These are phyloP conservation scores for Lateolabrax maculatus DNA, from an alignment of 2,797 vertebrate genomes.

Conservation along the genomic window DNA sequence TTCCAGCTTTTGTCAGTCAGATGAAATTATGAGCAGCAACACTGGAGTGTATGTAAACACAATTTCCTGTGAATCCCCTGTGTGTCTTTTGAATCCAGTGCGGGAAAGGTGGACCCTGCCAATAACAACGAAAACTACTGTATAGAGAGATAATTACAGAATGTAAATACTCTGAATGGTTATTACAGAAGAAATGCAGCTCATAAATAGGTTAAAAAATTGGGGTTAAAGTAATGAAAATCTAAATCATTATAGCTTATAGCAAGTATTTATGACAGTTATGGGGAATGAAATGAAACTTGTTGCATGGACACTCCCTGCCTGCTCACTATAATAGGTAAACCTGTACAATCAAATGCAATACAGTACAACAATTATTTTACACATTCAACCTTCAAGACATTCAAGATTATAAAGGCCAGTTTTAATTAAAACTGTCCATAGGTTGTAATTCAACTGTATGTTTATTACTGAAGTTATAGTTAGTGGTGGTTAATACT, in stretches of 20 bases:
- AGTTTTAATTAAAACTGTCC: neutral
- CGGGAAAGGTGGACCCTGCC: neutral
- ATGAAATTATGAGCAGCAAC: too few species aligned
- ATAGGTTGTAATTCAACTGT: too few species aligned
- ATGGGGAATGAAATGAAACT: neutral
- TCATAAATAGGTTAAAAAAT: neutral
- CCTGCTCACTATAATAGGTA: too few species aligned
- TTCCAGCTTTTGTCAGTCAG: too few species aligned
- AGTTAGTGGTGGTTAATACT: too few species aligned
- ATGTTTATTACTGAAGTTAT: too few species aligned
- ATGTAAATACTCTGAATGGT: neutral
- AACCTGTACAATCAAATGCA: too few species aligned
- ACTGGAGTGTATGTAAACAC: too few species aligned
- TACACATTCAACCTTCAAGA: neutral
- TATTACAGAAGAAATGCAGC: neutral
- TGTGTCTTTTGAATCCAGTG: too few species aligned
- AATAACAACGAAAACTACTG: too few species aligned
- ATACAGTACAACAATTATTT: too few species aligned
- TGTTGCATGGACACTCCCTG: neutral
- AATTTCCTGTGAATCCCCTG: too few species aligned
- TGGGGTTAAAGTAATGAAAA: neutral
- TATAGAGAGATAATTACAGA: neutral
- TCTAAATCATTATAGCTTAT: neutral
- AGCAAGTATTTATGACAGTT: neutral
- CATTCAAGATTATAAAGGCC: neutral